phyloP scores from a whole-genome alignment of 1,140 invertebrate genomes.

The Apis cerana region DNA sequence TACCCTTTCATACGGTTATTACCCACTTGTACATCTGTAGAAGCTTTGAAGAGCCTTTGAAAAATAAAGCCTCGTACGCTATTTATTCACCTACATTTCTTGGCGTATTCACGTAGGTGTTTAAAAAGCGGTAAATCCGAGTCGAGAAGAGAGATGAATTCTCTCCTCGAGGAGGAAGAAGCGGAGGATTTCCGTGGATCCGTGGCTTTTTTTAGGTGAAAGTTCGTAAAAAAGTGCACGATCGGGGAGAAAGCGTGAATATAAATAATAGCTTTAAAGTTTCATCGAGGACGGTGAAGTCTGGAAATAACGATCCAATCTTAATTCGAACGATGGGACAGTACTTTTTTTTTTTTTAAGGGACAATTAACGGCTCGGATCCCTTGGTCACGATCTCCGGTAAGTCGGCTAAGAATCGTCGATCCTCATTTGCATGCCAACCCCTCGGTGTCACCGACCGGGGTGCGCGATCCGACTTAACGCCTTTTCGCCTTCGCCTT shows the following conservation, averaged over 20 bases:
- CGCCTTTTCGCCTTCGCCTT: conserved; percentile 73
- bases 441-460: conserved; percentile 52
- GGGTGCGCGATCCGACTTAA: conserved; percentile 76
- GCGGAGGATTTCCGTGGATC: neutral
- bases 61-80: conserved; percentile 17
- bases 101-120: no score
- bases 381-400: conserved; percentile 9
- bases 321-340: neutral
- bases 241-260: conserved; percentile 42
- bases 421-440: conserved; percentile 75
- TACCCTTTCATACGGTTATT: conserved; percentile 79
- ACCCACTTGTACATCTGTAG: conserved; percentile 73
- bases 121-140: neutral
- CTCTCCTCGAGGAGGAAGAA: neutral
- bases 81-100: no score
- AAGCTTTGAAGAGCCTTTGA: neutral
- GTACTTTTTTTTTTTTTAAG: neutral
- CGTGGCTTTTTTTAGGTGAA: conserved; percentile 25
- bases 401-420: conserved; percentile 13
- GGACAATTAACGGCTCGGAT: conserved; percentile 25
- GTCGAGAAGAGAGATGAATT: neutral
- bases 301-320: neutral
- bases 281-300: neutral
- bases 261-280: conserved; percentile 15
- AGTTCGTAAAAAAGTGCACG: neutral